A percentile compares a stretch with the other conserved stretches of the same genome.
Conservation (phyloP, 2,888 invertebrate species). For the Eulithis testata region DNA sequence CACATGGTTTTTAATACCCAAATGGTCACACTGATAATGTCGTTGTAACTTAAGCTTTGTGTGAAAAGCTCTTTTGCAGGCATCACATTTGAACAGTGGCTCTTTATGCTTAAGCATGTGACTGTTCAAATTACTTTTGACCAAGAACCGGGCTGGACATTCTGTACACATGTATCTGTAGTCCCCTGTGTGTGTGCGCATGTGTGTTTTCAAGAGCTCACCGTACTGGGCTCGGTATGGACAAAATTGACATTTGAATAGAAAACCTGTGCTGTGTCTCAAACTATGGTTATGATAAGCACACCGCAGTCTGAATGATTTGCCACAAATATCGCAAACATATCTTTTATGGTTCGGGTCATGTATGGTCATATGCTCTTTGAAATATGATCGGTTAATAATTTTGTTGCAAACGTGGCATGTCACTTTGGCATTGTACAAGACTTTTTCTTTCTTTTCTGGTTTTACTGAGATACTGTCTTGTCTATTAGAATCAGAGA, state of each 20-base stretch:
- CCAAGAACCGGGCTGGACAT: conserved; percentile 64
- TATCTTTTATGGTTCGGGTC: conserved; percentile 64
- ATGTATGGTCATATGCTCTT: conserved; percentile 64
- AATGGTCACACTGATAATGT: conserved; percentile 65
- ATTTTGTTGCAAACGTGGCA: conserved; percentile 56
- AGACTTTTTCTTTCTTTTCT: conserved; percentile 43
- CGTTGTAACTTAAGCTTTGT: conserved; percentile 56
- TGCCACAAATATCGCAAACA: conserved; percentile 68
- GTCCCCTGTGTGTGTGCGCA: conserved; percentile 63
- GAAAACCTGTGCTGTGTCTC: conserved; percentile 61
- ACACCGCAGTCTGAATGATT: conserved; percentile 61
- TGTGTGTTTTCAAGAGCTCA: conserved; percentile 61
- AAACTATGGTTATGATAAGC: conserved; percentile 64
- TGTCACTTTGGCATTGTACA: conserved; percentile 50
- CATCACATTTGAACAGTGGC: conserved; percentile 61
- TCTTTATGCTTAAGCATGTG: conserved; percentile 65
- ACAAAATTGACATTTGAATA: conserved; percentile 63
- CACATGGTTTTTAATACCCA: conserved; percentile 66
- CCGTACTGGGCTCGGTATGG: conserved; percentile 61
- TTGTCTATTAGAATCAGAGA: conserved; percentile 10
- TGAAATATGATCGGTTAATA: conserved; percentile 59
- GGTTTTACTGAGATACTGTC: conserved; percentile 14
- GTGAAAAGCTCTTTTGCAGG: conserved; percentile 63
- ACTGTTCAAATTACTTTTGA: conserved; percentile 66
- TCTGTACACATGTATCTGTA: conserved; percentile 68